phyloP scores from a whole-genome alignment of 2,888 invertebrate genomes.

The Cecidostiba fungosa region DNA sequence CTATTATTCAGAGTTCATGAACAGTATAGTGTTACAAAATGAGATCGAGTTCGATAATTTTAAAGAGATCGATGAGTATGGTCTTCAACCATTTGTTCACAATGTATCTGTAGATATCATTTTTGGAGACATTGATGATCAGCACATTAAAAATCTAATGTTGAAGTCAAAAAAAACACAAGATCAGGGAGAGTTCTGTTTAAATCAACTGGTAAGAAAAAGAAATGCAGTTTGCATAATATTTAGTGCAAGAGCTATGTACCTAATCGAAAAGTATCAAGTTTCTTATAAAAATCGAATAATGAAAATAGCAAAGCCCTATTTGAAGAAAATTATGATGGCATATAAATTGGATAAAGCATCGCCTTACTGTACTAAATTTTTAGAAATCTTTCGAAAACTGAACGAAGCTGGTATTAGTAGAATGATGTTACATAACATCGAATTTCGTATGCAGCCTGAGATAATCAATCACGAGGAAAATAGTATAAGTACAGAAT shows the following conservation, averaged over 20 bases:
- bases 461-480: not conserved
- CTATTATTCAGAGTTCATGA: conserved; percentile 30
- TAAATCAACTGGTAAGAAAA: not conserved
- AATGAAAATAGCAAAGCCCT: conserved; percentile 33
- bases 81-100: conserved; percentile 14
- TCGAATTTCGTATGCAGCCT: not conserved
- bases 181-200: not conserved
- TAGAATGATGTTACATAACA: not conserved
- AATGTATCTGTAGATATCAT: not conserved
- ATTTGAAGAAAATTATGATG: conserved; percentile 13
- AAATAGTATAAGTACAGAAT: not conserved
- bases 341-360: not conserved
- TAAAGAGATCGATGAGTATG: conserved; percentile 21
- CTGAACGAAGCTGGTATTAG: not conserved
- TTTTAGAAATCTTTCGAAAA: not conserved
- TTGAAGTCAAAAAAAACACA: not conserved
- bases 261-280: not conserved
- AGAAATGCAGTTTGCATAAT: conserved; percentile 27
- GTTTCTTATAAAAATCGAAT: not conserved
- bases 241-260: not conserved
- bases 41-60: not conserved
- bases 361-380: not conserved
- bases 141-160: not conserved
- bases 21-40: not conserved
- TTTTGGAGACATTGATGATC: not conserved